Evolutionary conservation across 2,797 vertebrate species (phyloP).

Genomic region (Takifugu ocellatus): DNA sequence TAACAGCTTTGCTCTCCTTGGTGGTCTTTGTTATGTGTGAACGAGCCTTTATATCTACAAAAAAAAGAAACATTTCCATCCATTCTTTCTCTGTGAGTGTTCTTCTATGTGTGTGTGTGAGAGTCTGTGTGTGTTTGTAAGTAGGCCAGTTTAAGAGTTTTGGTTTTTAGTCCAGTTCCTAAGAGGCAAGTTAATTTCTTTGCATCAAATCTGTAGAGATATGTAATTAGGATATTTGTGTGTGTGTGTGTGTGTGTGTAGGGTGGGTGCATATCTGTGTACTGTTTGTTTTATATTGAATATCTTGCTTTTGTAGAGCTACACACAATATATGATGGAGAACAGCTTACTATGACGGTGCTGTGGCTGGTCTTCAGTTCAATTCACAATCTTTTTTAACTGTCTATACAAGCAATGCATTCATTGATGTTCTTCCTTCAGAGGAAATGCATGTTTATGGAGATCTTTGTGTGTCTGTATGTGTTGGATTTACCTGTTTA

Average conservation of each 20-base stretch:
- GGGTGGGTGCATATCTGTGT: slow-evolving; percentile 4
- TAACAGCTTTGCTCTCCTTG: slow-evolving; percentile 34
- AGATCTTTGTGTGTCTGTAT: slow-evolving; percentile 6
- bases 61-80: slow-evolving; percentile 21
- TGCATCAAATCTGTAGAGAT: slow-evolving; percentile 59
- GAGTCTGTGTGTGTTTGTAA: slow-evolving; percentile 41
- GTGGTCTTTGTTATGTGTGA: slow-evolving; percentile 36
- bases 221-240: slow-evolving; percentile 55
- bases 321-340: slow-evolving; percentile 2
- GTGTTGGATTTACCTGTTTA: slow-evolving; percentile 1
- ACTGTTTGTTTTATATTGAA: slow-evolving; percentile 46
- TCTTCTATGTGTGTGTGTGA: slow-evolving; percentile 4
- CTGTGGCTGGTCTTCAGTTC: slow-evolving; percentile 56
- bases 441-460: slow-evolving; percentile 26
- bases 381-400: slow-evolving; percentile 65
- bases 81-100: not conserved
- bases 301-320: slow-evolving; percentile 40
- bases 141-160: slow-evolving; percentile 56
- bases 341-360: slow-evolving; percentile 63
- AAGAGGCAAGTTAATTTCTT: slow-evolving; percentile 68
- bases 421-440: slow-evolving; percentile 34
- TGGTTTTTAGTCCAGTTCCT: slow-evolving; percentile 59
- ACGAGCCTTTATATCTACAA: slow-evolving; percentile 24
- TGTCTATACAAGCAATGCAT: slow-evolving; percentile 55
- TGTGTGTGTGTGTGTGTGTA: slow-evolving; percentile 17